These are phyloP conservation scores for Micrasema minimum DNA, from an alignment of 1,140 invertebrate genomes.

Conservation along the genomic window DNA sequence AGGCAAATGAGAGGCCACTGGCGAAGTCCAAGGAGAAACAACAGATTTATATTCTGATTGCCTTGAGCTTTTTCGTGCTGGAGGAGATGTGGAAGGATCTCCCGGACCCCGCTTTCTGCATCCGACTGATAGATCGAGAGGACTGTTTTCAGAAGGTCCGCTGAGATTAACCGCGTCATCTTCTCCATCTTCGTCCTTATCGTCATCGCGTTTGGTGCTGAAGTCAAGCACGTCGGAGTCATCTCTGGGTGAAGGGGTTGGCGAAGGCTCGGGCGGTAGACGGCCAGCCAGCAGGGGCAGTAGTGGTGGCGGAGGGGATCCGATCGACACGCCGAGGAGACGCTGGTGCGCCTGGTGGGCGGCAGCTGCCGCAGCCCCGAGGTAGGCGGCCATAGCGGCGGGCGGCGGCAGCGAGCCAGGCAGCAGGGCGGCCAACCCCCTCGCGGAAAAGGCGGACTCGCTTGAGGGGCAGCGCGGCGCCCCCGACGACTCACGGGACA, in stretches of 20 bases:
- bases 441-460: constrained; percentile 75
- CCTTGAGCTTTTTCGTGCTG: constrained; percentile 73
- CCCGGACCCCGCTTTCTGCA: constrained; percentile 77
- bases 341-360: constrained; percentile 78
- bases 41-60: constrained; percentile 73
- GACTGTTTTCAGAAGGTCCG: constrained; percentile 76
- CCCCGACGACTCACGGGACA: constrained; percentile 80
- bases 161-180: constrained; percentile 75
- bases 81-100: constrained; percentile 72
- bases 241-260: constrained; percentile 60
- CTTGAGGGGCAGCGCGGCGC: constrained; percentile 74
- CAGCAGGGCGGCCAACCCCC: constrained; percentile 68
- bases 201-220: constrained; percentile 74
- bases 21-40: constrained; percentile 80
- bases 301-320: constrained; percentile 77
- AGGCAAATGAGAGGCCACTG: constrained; percentile 80
- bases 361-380: constrained; percentile 73
- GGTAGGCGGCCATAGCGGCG: constrained; percentile 81
- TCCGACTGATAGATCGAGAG: constrained; percentile 82
- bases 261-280: constrained; percentile 64
- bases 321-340: constrained; percentile 77
- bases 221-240: constrained; percentile 78
- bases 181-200: constrained; percentile 70
- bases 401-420: constrained; percentile 68
- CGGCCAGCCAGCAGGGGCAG: constrained; percentile 62